phyloP scores from a whole-genome alignment of 2,113 vertebrate species.

The Trichechus manatus region DNA sequence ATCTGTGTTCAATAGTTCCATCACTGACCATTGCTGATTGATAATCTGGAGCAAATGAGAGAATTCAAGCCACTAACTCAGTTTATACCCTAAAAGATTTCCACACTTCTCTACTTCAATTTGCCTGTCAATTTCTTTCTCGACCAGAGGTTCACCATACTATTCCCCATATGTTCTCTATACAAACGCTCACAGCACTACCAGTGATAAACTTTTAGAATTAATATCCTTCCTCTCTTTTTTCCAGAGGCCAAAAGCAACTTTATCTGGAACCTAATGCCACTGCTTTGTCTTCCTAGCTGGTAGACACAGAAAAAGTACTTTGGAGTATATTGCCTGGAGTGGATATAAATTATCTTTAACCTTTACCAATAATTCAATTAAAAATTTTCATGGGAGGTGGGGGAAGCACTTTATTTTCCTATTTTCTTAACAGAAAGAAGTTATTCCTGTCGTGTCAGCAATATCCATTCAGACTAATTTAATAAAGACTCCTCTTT shows the following conservation, averaged over 20 bases:
- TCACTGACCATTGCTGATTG: background rate
- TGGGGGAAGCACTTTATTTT: background rate
- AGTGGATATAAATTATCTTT: background rate
- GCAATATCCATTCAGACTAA: constrained; percentile 6
- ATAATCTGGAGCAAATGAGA: constrained; percentile 29
- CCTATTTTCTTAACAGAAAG: constrained; percentile 34
- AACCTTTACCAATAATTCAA: background rate
- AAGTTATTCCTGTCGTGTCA: constrained; percentile 15
- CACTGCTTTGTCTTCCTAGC: background rate
- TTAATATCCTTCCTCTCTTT: constrained; percentile 23
- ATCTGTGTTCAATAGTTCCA: background rate
- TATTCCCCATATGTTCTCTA: background rate
- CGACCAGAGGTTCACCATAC: background rate
- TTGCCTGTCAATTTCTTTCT: background rate
- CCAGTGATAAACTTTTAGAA: background rate
- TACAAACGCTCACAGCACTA: constrained; percentile 9
- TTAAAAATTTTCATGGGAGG: background rate
- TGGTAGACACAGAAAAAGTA: background rate
- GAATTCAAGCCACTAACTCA: background rate
- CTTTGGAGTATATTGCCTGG: background rate
- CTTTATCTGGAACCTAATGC: background rate
- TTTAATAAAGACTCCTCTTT: constrained; percentile 39
- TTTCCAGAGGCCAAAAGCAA: background rate
- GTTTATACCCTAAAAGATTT: background rate
- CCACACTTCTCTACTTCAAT: background rate